A percentile compares a stretch with the other conserved stretches of the same genome.
phyloP scores from a whole-genome alignment of 2,888 invertebrate genomes.

The Sisyra nigra region DNA sequence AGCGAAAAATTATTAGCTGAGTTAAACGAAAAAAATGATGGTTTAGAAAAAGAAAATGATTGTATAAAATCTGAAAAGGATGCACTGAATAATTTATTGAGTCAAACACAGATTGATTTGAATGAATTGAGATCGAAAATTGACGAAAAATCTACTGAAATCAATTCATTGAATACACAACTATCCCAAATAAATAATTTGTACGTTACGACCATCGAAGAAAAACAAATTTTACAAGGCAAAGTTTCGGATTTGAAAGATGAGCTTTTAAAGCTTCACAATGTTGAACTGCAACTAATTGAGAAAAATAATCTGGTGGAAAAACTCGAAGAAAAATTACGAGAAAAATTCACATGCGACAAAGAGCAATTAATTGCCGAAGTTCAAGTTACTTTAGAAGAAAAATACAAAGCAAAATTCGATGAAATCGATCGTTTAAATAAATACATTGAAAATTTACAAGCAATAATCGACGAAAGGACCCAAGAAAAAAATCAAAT shows the following conservation, averaged over 20 bases:
- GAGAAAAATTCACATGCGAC: neutral
- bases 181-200: too few relatives aligned
- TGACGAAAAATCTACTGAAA: too few relatives aligned
- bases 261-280: too few relatives aligned
- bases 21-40: slow-evolving; percentile 23
- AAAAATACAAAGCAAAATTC: slow-evolving; percentile 14
- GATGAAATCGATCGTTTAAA: slow-evolving; percentile 20
- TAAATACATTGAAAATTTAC: slow-evolving; percentile 17
- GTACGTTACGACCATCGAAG: too few relatives aligned
- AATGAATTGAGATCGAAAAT: too few relatives aligned
- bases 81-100: too few relatives aligned
- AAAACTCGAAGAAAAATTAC: slow-evolving; percentile 29
- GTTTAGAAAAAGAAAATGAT: slow-evolving; percentile 33
- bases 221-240: too few relatives aligned
- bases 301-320: slow-evolving; percentile 33
- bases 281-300: too few relatives aligned
- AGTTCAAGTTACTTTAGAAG: slow-evolving; percentile 11
- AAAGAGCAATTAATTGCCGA: slow-evolving; percentile 4
- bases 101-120: too few relatives aligned
- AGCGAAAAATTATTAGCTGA: slow-evolving; percentile 38
- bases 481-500: slow-evolving; percentile 5
- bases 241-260: too few relatives aligned
- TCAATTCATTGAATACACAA: too few relatives aligned
- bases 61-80: slow-evolving; percentile 33
- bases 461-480: slow-evolving; percentile 13